Evolutionary conservation across 2,888 invertebrate genomes (phyloP).

Genomic region (Caenorhabditis wallacei): DNA sequence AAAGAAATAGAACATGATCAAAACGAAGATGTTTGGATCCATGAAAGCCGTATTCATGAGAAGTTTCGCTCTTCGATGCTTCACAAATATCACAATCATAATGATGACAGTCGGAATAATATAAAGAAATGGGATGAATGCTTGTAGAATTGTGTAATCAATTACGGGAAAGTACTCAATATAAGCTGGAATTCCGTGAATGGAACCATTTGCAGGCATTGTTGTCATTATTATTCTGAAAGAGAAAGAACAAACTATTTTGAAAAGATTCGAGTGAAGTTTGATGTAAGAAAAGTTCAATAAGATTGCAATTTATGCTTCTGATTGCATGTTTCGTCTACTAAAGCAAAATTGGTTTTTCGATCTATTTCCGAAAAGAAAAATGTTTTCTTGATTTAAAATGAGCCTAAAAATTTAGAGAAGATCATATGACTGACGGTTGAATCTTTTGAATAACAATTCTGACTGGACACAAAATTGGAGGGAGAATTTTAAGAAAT

Average conservation of each 20-base stretch:
- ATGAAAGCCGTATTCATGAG: constrained; percentile 3
- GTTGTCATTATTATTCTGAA: background rate
- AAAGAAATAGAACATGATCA: constrained; percentile 17
- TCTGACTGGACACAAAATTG: constrained; percentile 7
- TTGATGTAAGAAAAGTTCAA: constrained; percentile 6
- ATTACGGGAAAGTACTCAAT: background rate
- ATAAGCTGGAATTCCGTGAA: constrained; percentile 27
- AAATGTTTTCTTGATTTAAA: background rate
- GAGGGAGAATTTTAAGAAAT: background rate
- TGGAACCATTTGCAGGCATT: background rate
- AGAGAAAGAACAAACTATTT: background rate
- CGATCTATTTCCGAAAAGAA: background rate
- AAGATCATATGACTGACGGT: background rate
- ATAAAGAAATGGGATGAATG: constrained; percentile 40
- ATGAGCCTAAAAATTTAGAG: background rate
- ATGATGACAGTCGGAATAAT: constrained; percentile 31
- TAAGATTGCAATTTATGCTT: background rate
- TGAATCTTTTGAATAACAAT: constrained; percentile 1
- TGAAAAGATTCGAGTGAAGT: constrained; percentile 3
- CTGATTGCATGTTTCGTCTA: constrained; percentile 3
- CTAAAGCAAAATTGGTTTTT: constrained; percentile 1
- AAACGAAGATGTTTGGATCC: constrained; percentile 4
- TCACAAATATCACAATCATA: constrained; percentile 18
- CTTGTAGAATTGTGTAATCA: constrained; percentile 17
- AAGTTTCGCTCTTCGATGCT: background rate